Evolutionary conservation across 2,797 vertebrate genomes (phyloP).

Genomic region (Liparis tanakae): DNA sequence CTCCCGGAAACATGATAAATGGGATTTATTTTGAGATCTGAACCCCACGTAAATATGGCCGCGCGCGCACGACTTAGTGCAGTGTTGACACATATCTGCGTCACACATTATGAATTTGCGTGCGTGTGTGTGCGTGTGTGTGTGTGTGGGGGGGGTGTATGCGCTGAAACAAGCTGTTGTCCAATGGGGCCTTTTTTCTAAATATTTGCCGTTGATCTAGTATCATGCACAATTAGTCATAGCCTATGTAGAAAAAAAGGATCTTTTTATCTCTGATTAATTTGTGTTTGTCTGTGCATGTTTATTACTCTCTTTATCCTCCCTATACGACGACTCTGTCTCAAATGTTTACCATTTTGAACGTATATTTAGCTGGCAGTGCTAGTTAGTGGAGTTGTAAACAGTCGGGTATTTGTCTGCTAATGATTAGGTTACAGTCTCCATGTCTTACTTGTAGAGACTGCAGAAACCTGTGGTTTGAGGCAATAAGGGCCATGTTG

Average conservation of each 20-base stretch:
- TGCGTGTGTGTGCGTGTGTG: constrained; percentile 16
- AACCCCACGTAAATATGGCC: constrained; percentile 51
- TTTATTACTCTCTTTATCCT: constrained; percentile 1
- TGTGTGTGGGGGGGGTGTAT: constrained; percentile 45
- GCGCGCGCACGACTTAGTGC: constrained; percentile 45
- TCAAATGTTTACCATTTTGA: neutral
- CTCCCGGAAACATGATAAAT: constrained; percentile 75
- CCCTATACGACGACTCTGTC: neutral
- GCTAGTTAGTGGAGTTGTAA: constrained; percentile 25
- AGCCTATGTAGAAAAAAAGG: constrained; percentile 3
- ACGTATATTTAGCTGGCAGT: neutral
- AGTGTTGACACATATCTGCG: constrained; percentile 70
- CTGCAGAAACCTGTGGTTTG: constrained; percentile 25
- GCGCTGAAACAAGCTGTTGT: constrained; percentile 49
- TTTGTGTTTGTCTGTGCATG: neutral
- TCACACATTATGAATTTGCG: constrained; percentile 69
- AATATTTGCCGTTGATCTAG: constrained; percentile 51
- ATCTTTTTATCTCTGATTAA: neutral
- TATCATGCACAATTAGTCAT: constrained; percentile 48
- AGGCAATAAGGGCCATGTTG: constrained; percentile 35
- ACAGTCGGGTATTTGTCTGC: constrained; percentile 24
- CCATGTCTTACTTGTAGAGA: constrained; percentile 19
- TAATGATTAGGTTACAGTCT: constrained; percentile 25
- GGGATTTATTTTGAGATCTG: constrained; percentile 76
- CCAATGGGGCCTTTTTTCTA: constrained; percentile 45